These are phyloP conservation scores for Nothoprocta perdicaria DNA, from an alignment of 2,113 vertebrate genomes.

Conservation along the genomic window DNA sequence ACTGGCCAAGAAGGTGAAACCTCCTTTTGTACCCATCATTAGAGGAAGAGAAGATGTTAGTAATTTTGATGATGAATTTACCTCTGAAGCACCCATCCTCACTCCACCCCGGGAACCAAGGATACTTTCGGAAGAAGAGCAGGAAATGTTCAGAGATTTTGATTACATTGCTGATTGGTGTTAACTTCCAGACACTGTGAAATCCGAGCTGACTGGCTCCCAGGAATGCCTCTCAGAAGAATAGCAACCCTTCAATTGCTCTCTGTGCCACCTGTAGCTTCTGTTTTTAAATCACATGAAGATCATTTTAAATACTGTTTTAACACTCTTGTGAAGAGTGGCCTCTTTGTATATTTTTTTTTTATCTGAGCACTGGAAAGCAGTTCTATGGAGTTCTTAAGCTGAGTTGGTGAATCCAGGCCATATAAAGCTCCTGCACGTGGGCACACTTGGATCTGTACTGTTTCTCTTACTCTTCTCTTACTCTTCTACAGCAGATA, in stretches of 20 bases:
- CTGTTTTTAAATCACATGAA: slow-evolving; percentile 76
- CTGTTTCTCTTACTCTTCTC: slow-evolving; percentile 65
- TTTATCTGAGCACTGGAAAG: slow-evolving; percentile 91
- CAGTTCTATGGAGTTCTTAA: slow-evolving; percentile 71
- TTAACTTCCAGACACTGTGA: slow-evolving; percentile 89
- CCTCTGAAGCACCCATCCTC: slow-evolving; percentile 94
- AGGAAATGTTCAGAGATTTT: slow-evolving; percentile 96
- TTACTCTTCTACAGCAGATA: slow-evolving; percentile 62
- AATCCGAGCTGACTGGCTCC: slow-evolving; percentile 80
- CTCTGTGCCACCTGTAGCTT: slow-evolving; percentile 86
- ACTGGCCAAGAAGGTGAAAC: slow-evolving; percentile 94
- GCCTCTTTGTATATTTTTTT: slow-evolving; percentile 73
- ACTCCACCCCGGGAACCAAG: slow-evolving; percentile 95
- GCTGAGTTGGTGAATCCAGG: slow-evolving; percentile 58
- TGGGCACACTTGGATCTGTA: slow-evolving; percentile 48
- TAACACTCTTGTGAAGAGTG: slow-evolving; percentile 74
- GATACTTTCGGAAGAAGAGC: slow-evolving; percentile 90
- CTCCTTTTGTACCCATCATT: slow-evolving; percentile 95
- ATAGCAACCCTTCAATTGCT: slow-evolving; percentile 70
- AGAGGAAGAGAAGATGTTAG: slow-evolving; percentile 93
- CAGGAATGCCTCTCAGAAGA: slow-evolving; percentile 68
- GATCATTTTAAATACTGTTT: slow-evolving; percentile 77
- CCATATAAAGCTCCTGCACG: slow-evolving; percentile 43
- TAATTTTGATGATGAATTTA: slow-evolving; percentile 99
- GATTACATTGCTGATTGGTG: slow-evolving; percentile 98